Conservation (phyloP, 2,797 vertebrate genomes). For the Propithecus perrieri region DNA sequence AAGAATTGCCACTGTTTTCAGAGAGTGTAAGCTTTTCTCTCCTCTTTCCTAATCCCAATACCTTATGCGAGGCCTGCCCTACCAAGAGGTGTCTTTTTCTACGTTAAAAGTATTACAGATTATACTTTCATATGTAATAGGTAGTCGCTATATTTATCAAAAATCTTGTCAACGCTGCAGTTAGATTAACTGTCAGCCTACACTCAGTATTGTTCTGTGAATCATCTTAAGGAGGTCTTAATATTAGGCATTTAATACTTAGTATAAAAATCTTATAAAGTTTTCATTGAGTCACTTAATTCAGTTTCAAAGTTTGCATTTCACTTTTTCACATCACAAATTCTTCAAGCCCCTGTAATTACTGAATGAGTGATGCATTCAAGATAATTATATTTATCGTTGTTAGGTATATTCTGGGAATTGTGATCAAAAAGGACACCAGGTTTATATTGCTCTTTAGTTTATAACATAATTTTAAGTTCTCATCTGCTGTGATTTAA, state of each 20-base stretch:
- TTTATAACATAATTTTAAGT: neutral
- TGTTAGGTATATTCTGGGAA: neutral
- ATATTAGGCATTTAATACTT: neutral
- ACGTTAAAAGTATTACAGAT: neutral
- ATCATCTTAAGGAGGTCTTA: neutral
- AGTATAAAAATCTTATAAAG: neutral
- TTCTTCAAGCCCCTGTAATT: neutral
- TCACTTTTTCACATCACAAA: neutral
- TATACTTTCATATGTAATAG: neutral
- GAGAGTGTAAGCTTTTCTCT: neutral
- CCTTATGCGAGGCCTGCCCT: neutral
- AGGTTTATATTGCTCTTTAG: neutral
- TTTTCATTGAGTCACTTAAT: conserved; percentile 35
- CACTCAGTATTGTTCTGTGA: neutral
- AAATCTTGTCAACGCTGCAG: neutral
- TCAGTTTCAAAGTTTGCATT: conserved; percentile 40
- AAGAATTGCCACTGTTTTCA: neutral
- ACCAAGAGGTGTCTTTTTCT: neutral
- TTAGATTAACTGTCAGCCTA: conserved; percentile 14
- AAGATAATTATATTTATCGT: neutral
- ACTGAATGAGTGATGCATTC: neutral
- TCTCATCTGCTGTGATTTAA: neutral
- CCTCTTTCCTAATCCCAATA: neutral
- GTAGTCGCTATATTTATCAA: conserved; percentile 34
- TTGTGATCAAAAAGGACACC: neutral